Evolutionary conservation across 1,140 invertebrate genomes (phyloP).

Genomic region (Vanessa tameamea): DNA sequence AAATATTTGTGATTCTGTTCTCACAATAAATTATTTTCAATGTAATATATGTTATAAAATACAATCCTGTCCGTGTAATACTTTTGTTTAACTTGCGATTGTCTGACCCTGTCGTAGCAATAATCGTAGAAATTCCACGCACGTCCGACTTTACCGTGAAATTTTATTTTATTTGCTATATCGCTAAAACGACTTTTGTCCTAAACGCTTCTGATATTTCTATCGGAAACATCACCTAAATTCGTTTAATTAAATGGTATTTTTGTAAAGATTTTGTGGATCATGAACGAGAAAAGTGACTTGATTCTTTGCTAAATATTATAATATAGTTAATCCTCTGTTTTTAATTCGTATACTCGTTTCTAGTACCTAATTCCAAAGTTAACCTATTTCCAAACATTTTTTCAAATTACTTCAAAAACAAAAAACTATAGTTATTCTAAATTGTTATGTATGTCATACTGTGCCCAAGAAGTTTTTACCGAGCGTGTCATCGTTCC

Average conservation of each 20-base stretch:
- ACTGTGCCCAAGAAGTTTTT: background rate
- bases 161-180: background rate
- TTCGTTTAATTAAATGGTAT: no score
- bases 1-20: no score
- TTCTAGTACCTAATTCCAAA: no score
- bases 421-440: no score
- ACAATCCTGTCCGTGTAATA: background rate
- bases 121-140: background rate
- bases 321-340: no score
- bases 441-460: background rate
- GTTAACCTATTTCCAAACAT: no score
- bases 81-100: background rate
- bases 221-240: background rate
- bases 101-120: background rate
- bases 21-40: no score
- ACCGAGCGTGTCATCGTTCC: background rate
- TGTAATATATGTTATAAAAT: background rate
- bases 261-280: no score
- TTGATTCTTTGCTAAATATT: no score
- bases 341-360: no score
- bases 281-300: no score
- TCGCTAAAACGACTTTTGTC: background rate
- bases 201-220: background rate
- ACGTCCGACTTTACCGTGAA: constrained; percentile 2
- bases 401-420: no score